Evolutionary conservation across 2,888 invertebrate species (phyloP), one percentile per base, ranked within the genome.

Genomic region (Apotomis turbidana): DNA sequence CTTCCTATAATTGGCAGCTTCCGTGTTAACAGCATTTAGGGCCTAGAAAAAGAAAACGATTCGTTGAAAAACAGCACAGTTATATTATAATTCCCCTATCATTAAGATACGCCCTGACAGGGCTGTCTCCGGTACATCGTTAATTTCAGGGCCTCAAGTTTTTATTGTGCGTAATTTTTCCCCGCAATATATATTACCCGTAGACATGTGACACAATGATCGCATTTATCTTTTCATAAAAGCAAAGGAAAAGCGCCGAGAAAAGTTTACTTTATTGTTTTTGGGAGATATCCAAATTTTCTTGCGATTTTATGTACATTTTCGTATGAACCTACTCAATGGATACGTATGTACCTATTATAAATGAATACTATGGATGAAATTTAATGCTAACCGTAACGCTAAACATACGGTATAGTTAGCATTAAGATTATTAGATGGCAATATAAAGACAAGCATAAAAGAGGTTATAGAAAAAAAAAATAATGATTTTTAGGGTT

Each of bases 91-190:
- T 85, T 84, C 81, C 81, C 78, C 80, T 77, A 77, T 85, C 89
- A 87, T 88, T 90, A 89, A 88, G 91, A 91, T 91, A 91, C 91
- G 90, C 88, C 81, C 80, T 82, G 81, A 80, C 79, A 81, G 78
- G 76, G 76, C 90, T 90, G 91, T 91, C 91, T 89, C 90, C 87
- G 86, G 81, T 85, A 90, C 90, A 88, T 91, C 91, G 91, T 91
- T 91, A 91, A 92, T 92, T 90, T 90, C 78, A 81, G 81, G 86
- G 83, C 87, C 80, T 89, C 89, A 84, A 87, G 84, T 90, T 92
- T 91, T 91, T 90, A 89, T 89, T 88, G 87, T 87, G 78, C 79
- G 85, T 83, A 87, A 87, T 89, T 89, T 90, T 88, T 88, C 82
- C 75, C 78, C 76, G 72, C 74, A 85, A 87, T 86, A 82, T 86